A percentile compares a stretch with the other conserved stretches of the same genome.
phyloP scores from a whole-genome alignment of 2,888 invertebrate genomes.

The Morinoia aosen region DNA sequence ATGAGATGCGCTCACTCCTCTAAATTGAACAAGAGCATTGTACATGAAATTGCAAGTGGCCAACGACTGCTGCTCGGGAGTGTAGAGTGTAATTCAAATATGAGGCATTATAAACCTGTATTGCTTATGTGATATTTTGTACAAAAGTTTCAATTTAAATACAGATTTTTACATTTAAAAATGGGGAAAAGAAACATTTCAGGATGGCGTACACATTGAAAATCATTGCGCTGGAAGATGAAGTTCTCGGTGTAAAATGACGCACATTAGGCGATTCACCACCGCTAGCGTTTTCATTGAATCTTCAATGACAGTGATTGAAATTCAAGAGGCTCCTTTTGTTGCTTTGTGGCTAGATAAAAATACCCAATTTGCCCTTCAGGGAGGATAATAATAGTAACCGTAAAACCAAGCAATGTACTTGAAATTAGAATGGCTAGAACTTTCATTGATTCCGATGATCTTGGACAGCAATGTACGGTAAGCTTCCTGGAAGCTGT shows the following conservation, averaged over 20 bases:
- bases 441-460: slow-evolving; percentile 42
- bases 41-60: neutral
- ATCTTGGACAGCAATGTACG: slow-evolving; percentile 46
- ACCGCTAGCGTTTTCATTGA: neutral
- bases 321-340: neutral
- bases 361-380: neutral
- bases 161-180: neutral
- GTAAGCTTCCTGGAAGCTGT: slow-evolving; percentile 18
- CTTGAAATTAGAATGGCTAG: slow-evolving; percentile 33
- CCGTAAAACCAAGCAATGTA: slow-evolving; percentile 29
- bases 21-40: slow-evolving; percentile 16
- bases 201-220: neutral
- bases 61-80: neutral
- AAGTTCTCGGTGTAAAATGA: neutral
- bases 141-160: neutral
- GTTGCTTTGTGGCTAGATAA: neutral
- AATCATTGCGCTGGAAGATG: neutral
- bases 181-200: neutral
- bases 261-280: neutral
- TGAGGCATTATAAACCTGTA: neutral
- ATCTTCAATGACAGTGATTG: neutral
- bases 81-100: neutral
- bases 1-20: neutral
- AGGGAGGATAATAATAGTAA: slow-evolving; percentile 34
- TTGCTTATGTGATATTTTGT: neutral